phyloP scores from a whole-genome alignment of 2,888 invertebrate species.

The Ligdia adustata region DNA sequence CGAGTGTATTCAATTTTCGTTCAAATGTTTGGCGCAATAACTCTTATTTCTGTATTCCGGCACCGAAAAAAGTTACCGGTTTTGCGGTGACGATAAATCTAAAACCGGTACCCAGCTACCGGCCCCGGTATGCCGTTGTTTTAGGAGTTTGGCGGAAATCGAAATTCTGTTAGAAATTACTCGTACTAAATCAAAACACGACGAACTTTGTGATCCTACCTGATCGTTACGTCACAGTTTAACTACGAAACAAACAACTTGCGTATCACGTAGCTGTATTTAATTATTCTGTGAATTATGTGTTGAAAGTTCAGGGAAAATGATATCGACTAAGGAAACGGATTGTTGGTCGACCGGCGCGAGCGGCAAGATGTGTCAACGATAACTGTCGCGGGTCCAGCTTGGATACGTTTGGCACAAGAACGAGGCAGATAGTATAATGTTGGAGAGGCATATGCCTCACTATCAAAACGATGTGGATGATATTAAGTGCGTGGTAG shows the following conservation, averaged over 20 bases:
- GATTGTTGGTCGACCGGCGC: no score
- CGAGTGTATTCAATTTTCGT: slow-evolving; percentile 40
- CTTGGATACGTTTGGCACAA: no score
- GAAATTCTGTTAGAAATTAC: slow-evolving; percentile 39
- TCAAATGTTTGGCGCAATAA: slow-evolving; percentile 31
- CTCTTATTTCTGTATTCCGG: slow-evolving; percentile 27
- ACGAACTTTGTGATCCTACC: slow-evolving; percentile 31
- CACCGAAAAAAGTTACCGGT: slow-evolving; percentile 38
- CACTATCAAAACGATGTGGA: no score
- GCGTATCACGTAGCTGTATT: no score
- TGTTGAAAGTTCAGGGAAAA: no score
- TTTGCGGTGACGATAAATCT: slow-evolving; percentile 38
- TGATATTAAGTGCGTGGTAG: no score
- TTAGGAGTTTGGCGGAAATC: slow-evolving; percentile 37
- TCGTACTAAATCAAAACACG: slow-evolving; percentile 36
- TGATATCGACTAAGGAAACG: no score
- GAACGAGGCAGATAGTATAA: no score
- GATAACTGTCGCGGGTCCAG: no score
- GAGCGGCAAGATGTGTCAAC: no score
- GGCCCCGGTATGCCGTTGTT: slow-evolving; percentile 28
- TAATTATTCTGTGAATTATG: no score
- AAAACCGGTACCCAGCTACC: slow-evolving; percentile 21
- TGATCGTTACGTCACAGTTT: slow-evolving; percentile 9
- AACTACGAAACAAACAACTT: background rate
- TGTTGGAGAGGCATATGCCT: no score